Base-by-base conservation (phyloP, 2,888 invertebrate genomes). In the Cosmorhoe ocellata region DNA sequence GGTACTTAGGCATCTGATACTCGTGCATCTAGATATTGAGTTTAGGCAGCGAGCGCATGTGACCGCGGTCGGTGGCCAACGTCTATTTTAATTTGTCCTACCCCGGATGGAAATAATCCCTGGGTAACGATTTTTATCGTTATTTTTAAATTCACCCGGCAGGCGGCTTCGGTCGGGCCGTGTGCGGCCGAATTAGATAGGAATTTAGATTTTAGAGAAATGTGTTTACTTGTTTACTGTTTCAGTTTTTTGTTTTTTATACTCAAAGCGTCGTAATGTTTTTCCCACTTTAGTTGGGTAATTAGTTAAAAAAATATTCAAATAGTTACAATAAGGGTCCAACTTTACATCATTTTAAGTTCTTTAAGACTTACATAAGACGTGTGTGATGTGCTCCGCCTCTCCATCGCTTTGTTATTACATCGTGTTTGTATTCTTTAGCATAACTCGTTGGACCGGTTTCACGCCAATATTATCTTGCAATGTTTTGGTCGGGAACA, bases 111-210 rank as follows among this genome's bases (percentile, higher is more conserved):
- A 80, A 80, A 81, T 79, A 77, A 74, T 70, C 65, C 66, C 63
- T 62, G 62, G 59, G 63, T 80, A 81, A 81, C 79, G 82, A 81
- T 81, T 81, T 79, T 79, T 75, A 73, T 67, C 60, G 70, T 69
- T 81, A 81, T 79, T 81, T 81, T 71, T 74, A 78, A 74, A 72
- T 64, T 54, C 56, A 44, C 52, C 53, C 58, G 34, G 42, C 39
- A 59, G 50, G 56, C 51, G 57, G 64, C 51, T 55, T 49, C 37
- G 44, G 32, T 53, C 42, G 48, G 49, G 53, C 61, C 45, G 44
- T 39, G 52, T 51, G 51, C 33, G 26, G 27, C 46, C 42, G 48
- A 48, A 56, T 51, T n/a, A n/a, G n/a, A n/a, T n/a, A 2, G 18
- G 18, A 3, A 18, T 18, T 18, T 43, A 39, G 27, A 51, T 56